These are phyloP conservation scores for Sericinus montela DNA, from an alignment of 2,888 invertebrate genomes.

Conservation along the genomic window DNA sequence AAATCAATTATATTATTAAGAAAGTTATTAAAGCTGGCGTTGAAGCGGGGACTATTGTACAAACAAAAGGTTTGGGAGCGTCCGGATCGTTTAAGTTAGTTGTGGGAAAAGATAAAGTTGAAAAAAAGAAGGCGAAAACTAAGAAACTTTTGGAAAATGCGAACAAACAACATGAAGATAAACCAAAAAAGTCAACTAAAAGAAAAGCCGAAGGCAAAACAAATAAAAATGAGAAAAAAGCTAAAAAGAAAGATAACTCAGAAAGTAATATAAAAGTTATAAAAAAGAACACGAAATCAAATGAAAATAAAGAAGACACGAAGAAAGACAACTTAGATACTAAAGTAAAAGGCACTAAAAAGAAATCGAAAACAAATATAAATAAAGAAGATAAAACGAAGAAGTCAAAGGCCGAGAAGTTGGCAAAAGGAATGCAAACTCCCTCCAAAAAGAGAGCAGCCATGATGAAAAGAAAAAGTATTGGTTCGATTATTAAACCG, in stretches of 20 bases:
- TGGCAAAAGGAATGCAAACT: conserved; percentile 25
- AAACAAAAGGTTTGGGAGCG: conserved; percentile 57
- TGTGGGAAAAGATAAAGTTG: conserved; percentile 31
- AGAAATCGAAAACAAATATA: conserved; percentile 7
- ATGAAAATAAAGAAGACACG: conserved; percentile 19
- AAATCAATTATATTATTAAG: conserved; percentile 50
- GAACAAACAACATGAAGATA: conserved; percentile 16
- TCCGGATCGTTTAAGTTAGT: conserved; percentile 59
- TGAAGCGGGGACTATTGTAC: conserved; percentile 50
- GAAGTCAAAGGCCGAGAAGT: conserved; percentile 22
- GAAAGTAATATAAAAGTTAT: conserved; percentile 7
- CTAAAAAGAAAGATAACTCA: conserved; percentile 18
- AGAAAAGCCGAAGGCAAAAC: conserved; percentile 3
- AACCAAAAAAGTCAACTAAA: conserved; percentile 15
- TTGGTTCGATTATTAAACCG: conserved; percentile 60
- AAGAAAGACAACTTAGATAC: conserved; percentile 21
- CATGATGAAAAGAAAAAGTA: conserved; percentile 56
- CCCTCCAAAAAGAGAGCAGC: conserved; percentile 44
- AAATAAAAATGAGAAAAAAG: conserved; percentile 1
- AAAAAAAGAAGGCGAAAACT: conserved; percentile 32
- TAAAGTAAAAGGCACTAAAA: conserved; percentile 8
- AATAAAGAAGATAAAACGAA: conserved; percentile 22
- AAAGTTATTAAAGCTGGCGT: conserved; percentile 50
- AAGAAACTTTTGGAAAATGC: conserved; percentile 13
- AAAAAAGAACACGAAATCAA: conserved; percentile 1